Evolutionary conservation across 1,140 invertebrate species (phyloP).

Genomic region (Asbolus verrucosus): DNA sequence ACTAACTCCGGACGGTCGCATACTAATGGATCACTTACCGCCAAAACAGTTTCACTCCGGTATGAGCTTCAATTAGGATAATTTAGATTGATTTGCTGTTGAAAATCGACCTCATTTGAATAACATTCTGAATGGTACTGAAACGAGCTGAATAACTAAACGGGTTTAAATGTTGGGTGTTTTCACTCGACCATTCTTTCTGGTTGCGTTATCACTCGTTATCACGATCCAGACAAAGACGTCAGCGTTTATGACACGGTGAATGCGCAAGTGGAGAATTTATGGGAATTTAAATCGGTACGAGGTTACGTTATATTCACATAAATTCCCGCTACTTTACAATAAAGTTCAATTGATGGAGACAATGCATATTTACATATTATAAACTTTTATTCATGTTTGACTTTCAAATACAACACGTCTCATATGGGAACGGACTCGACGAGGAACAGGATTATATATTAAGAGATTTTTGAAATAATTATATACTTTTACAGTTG

Average conservation of each 20-base stretch:
- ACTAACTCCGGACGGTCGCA: slow-evolving; percentile 35
- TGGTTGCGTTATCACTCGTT: slow-evolving; percentile 15
- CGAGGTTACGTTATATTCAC: slow-evolving; percentile 34
- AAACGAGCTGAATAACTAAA: slow-evolving; percentile 9
- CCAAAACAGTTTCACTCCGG: slow-evolving; percentile 28
- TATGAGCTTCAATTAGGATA: slow-evolving; percentile 39
- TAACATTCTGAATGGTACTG: slow-evolving; percentile 10
- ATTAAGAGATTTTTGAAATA: neutral
- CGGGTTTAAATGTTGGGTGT: neutral
- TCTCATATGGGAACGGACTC: neutral
- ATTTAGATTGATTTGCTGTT: slow-evolving; percentile 37
- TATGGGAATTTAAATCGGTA: slow-evolving; percentile 43
- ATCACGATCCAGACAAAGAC: slow-evolving; percentile 33
- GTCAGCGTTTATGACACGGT: slow-evolving; percentile 43
- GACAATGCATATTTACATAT: slow-evolving; percentile 24
- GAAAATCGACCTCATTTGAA: slow-evolving; percentile 27
- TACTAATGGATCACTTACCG: slow-evolving; percentile 44
- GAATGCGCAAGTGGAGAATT: slow-evolving; percentile 41
- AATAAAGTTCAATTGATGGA: slow-evolving; percentile 37
- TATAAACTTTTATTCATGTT: slow-evolving; percentile 15
- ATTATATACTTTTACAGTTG: too few relatives aligned
- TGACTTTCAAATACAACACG: slow-evolving; percentile 16
- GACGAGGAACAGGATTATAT: neutral
- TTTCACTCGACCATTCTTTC: neutral
- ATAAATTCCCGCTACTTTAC: slow-evolving; percentile 42